phyloP scores from a whole-genome alignment of 2,797 vertebrate species.

The Acridotheres tristis region DNA sequence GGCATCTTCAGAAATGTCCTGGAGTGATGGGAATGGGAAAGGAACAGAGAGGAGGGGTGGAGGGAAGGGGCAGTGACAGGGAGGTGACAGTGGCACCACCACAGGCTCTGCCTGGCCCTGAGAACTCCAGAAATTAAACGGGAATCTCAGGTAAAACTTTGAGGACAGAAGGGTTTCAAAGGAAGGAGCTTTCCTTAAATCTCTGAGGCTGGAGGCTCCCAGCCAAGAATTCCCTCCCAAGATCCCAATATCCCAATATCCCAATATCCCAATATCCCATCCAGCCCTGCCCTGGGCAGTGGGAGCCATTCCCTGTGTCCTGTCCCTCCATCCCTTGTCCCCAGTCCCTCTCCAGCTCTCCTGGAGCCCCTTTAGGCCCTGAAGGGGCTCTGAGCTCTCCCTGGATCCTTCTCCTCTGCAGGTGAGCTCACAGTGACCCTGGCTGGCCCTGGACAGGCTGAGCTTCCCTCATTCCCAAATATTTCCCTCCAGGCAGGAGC shows the following conservation, averaged over 20 bases:
- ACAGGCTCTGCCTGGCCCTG: not conserved
- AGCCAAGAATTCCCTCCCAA: not conserved
- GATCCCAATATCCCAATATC: not conserved
- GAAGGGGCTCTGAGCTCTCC: too few relatives aligned
- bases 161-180: not conserved
- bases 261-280: not conserved
- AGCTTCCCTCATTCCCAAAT: not conserved
- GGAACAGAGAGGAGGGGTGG: not conserved
- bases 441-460: not conserved
- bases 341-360: too few relatives aligned
- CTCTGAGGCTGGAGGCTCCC: not conserved
- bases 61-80: not conserved
- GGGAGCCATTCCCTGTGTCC: not conserved
- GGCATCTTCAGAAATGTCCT: not conserved
- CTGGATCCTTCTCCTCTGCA: too few relatives aligned
- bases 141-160: not conserved
- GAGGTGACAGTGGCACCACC: not conserved
- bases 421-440: too few relatives aligned
- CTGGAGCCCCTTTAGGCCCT: too few relatives aligned
- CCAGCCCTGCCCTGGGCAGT: not conserved
- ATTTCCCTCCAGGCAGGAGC: not conserved
- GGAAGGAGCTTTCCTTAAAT: not conserved
- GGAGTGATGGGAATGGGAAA: not conserved
- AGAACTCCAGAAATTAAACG: not conserved
- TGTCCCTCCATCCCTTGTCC: not conserved